Evolutionary conservation across 1,140 invertebrate genomes (phyloP).

Genomic region (Bemisia tabaci): DNA sequence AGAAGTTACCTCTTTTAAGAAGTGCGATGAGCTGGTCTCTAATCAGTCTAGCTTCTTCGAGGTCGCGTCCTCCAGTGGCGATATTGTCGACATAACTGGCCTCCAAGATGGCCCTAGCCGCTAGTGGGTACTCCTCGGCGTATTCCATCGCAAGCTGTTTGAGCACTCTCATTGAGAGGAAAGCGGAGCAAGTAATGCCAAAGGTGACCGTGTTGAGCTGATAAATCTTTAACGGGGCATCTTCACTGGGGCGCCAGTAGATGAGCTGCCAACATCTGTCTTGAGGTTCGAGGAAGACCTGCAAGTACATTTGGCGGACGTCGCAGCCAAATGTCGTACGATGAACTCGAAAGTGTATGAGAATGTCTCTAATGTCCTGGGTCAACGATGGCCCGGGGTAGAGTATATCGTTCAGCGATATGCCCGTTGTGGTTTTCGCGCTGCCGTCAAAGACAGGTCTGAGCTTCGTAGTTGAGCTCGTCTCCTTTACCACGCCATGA

Average conservation of each 20-base stretch:
- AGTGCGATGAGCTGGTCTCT: constrained; percentile 18
- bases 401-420: constrained; percentile 23
- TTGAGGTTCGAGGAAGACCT: neutral
- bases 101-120: neutral
- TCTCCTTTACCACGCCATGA: constrained; percentile 21
- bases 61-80: constrained; percentile 13
- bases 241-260: too few relatives aligned
- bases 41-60: constrained; percentile 17
- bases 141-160: neutral
- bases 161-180: neutral
- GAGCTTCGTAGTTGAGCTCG: constrained; percentile 23
- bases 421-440: constrained; percentile 18
- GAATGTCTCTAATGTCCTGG: constrained; percentile 28
- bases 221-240: constrained; percentile 1
- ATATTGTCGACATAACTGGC: constrained; percentile 10
- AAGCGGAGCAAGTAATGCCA: constrained; percentile 6
- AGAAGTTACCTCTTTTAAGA: constrained; percentile 18
- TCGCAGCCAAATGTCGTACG: constrained; percentile 2
- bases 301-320: constrained; percentile 8
- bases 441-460: constrained; percentile 30
- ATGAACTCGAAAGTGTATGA: constrained; percentile 24
- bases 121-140: too few relatives aligned
- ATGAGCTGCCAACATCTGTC: neutral
- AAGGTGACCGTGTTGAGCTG: constrained; percentile 5
- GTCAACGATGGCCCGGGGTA: constrained; percentile 26